These are phyloP conservation scores for Asbolus verrucosus DNA, from an alignment of 1,140 invertebrate genomes.

Conservation along the genomic window DNA sequence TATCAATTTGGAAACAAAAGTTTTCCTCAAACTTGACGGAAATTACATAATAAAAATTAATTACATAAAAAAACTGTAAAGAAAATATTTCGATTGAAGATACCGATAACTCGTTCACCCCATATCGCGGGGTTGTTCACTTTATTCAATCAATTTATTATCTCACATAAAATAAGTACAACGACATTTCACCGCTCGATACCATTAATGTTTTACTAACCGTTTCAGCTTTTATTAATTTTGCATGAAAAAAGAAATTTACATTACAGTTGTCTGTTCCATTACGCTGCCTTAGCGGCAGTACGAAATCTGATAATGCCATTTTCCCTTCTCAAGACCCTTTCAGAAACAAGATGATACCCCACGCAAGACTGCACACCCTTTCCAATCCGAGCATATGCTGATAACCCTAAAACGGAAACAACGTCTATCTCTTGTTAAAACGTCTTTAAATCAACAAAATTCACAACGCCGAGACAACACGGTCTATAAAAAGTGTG, in stretches of 20 bases:
- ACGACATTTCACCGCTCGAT: neutral
- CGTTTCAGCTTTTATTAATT: neutral
- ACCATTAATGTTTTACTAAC: conserved; percentile 18
- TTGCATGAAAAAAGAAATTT: neutral
- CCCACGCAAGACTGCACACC: conserved; percentile 23
- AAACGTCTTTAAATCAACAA: too few species aligned
- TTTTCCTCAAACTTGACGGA: too few species aligned
- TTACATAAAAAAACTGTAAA: too few species aligned
- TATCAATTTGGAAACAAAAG: too few species aligned
- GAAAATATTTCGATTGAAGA: too few species aligned
- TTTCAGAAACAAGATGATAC: neutral
- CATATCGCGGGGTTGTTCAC: neutral
- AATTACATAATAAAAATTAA: too few species aligned
- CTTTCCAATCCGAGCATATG: neutral
- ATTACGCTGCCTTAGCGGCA: neutral
- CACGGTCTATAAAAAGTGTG: too few species aligned
- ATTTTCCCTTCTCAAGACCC: neutral
- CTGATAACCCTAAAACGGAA: neutral
- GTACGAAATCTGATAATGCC: conserved; percentile 11
- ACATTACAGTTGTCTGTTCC: conserved; percentile 9
- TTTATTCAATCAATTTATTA: neutral
- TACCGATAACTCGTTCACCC: too few species aligned
- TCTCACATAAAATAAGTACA: neutral
- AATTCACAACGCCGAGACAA: too few species aligned
- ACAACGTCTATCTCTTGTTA: too few species aligned